phyloP scores from a whole-genome alignment of 2,888 invertebrate genomes.

The Idaea biselata region DNA sequence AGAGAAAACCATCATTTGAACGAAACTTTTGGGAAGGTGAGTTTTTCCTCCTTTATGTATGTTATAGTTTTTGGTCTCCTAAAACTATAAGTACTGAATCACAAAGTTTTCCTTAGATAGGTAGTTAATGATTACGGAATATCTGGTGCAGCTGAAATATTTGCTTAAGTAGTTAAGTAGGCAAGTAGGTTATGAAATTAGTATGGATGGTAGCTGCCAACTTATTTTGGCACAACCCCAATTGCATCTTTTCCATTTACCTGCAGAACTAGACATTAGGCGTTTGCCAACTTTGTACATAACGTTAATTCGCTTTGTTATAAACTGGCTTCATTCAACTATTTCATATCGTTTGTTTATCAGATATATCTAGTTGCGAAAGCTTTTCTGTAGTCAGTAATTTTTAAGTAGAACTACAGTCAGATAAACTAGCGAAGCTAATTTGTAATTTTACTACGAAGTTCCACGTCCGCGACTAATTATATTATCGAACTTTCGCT shows the following conservation, averaged over 20 bases:
- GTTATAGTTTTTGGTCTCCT: too few species aligned
- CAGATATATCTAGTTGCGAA: neutral
- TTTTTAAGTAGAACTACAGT: neutral
- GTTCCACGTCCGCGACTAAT: neutral
- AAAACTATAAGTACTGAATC: neutral
- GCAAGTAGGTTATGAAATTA: slow-evolving; percentile 28
- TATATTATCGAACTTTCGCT: neutral
- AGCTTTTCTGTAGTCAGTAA: neutral
- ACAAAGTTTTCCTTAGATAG: neutral
- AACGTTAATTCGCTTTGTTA: neutral
- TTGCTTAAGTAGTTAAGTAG: slow-evolving; percentile 13
- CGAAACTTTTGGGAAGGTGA: slow-evolving; percentile 73
- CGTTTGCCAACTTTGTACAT: slow-evolving; percentile 15
- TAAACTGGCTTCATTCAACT: neutral
- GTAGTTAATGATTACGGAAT: neutral
- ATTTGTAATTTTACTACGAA: neutral
- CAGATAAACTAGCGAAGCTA: neutral
- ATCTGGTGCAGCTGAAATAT: slow-evolving; percentile 11
- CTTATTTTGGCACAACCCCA: slow-evolving; percentile 27
- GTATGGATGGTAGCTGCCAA: slow-evolving; percentile 28
- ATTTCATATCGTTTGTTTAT: neutral
- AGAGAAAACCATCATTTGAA: slow-evolving; percentile 62
- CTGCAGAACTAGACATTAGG: slow-evolving; percentile 24
- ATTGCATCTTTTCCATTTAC: slow-evolving; percentile 26
- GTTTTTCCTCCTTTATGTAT: slow-evolving; percentile 20